Conservation (phyloP, 2,888 invertebrate species). For the Periphyllus acericola region DNA sequence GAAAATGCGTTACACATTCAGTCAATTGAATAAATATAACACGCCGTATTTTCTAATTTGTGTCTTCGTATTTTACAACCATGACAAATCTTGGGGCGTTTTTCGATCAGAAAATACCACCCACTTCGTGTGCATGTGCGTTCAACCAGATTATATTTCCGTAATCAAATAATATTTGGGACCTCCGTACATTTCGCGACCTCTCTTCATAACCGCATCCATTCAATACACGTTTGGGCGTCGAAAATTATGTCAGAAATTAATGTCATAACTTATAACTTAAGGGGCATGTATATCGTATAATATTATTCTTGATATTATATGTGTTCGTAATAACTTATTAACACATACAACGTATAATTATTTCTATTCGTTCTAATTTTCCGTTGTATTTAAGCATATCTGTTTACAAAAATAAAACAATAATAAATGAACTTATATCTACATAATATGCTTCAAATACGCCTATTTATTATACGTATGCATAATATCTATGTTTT, state of each 20-base stretch:
- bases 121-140: conserved; percentile 44
- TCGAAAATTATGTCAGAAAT: conserved; percentile 31
- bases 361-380: not conserved
- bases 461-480: not conserved
- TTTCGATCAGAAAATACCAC: conserved; percentile 59
- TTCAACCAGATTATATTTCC: conserved; percentile 42
- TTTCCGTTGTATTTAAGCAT: not conserved
- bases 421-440: not conserved
- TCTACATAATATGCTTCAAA: not conserved
- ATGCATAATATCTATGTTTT: not conserved
- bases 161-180: conserved; percentile 47
- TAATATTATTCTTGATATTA: not conserved
- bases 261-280: conserved; percentile 36
- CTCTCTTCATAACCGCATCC: not conserved
- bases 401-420: not conserved
- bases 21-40: conserved; percentile 45
- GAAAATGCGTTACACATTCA: not conserved
- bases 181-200: conserved; percentile 12
- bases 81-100: conserved; percentile 56
- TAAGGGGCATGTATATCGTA: not conserved
- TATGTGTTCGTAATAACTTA: conserved; percentile 17
- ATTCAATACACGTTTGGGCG: conserved; percentile 15
- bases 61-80: conserved; percentile 46
- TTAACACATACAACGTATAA: not conserved
- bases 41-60: conserved; percentile 49